Evolutionary conservation across 2,888 invertebrate genomes (phyloP).

Genomic region (Cosmia pyralina): DNA sequence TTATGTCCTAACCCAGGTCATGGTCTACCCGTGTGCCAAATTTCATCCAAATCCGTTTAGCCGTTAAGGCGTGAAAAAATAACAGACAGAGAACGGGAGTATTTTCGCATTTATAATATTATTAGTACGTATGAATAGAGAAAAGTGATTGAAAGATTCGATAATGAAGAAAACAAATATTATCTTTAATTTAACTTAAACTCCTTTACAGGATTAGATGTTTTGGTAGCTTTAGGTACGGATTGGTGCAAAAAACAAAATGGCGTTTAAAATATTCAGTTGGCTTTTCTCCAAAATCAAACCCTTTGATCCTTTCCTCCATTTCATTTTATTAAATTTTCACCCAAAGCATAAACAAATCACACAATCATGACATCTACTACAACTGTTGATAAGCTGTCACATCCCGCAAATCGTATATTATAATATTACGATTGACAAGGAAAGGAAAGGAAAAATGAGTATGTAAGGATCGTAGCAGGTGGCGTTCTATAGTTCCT

Average conservation of each 20-base stretch:
- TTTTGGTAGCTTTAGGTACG: neutral
- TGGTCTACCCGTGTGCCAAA: no score
- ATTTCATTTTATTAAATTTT: neutral
- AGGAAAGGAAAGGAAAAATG: no score
- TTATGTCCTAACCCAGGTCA: neutral
- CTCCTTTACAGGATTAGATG: neutral
- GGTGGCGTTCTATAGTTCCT: no score
- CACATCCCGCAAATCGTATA: constrained; percentile 2
- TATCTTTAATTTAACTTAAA: neutral
- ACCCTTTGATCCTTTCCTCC: neutral
- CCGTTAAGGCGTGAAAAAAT: neutral
- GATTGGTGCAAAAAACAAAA: neutral
- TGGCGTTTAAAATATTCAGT: neutral
- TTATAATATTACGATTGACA: neutral
- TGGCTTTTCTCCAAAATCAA: neutral
- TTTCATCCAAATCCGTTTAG: neutral
- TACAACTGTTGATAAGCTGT: constrained; percentile 8
- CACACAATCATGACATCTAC: no score
- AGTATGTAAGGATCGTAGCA: no score
- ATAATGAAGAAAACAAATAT: neutral
- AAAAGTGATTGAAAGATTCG: neutral
- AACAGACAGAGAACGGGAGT: neutral
- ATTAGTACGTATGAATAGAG: no score
- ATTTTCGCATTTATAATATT: neutral
- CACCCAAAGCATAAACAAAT: neutral